Conservation (phyloP, 2,797 vertebrate species). For the Channallabes apus region DNA sequence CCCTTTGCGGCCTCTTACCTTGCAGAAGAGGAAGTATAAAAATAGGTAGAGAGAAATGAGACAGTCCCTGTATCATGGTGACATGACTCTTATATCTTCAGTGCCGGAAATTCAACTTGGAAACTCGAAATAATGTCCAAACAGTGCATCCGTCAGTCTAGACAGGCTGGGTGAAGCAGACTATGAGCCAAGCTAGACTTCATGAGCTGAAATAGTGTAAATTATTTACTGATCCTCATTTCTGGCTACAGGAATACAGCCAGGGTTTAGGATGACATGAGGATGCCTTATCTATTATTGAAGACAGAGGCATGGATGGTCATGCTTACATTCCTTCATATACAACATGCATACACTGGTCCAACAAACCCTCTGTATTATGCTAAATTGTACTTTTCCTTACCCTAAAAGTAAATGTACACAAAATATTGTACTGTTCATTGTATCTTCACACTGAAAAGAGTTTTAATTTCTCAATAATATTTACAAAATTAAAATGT, state of each 20-base stretch:
- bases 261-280: constrained; percentile 50
- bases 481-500: no score
- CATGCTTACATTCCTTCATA: constrained; percentile 36
- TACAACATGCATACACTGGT: background rate
- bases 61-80: constrained; percentile 75
- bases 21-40: constrained; percentile 56
- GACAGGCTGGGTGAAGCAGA: background rate
- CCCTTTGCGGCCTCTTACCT: constrained; percentile 64
- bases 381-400: background rate
- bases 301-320: constrained; percentile 18
- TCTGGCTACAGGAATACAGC: constrained; percentile 37
- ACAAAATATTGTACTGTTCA: background rate
- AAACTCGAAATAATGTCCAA: constrained; percentile 11
- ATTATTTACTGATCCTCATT: constrained; percentile 47
- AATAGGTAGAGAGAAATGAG: constrained; percentile 63
- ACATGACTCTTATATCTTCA: constrained; percentile 73
- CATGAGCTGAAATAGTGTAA: constrained; percentile 37
- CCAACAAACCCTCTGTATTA: background rate
- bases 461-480: background rate
- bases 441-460: background rate
- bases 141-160: constrained; percentile 13
- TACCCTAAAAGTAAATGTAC: background rate
- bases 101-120: constrained; percentile 16
- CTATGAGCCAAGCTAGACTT: constrained; percentile 16
- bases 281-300: constrained; percentile 40